These are phyloP conservation scores for Uromys caudimaculatus DNA, from an alignment of 2,797 vertebrate genomes.

Conservation along the genomic window DNA sequence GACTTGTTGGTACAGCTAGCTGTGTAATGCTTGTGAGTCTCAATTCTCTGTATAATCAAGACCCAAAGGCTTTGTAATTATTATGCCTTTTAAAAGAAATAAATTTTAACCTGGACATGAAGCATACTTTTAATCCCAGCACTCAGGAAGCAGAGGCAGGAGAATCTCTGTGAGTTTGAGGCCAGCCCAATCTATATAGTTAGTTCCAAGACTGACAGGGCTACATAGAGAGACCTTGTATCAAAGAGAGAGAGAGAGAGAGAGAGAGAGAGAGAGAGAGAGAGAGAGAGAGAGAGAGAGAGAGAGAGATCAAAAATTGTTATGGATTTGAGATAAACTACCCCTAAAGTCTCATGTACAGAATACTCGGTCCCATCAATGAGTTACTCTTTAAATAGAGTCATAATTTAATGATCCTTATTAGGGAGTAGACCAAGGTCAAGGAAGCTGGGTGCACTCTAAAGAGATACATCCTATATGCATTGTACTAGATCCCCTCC, in stretches of 20 bases:
- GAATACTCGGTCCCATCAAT: neutral
- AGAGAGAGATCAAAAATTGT: neutral
- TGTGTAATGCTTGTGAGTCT: too few relatives aligned
- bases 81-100: neutral
- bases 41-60: neutral
- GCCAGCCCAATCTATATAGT: too few relatives aligned
- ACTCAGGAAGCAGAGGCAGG: neutral
- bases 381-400: neutral
- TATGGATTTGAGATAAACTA: neutral
- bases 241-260: neutral
- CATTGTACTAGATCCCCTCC: neutral
- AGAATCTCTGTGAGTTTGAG: neutral
- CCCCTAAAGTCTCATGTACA: neutral
- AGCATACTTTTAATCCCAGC: neutral
- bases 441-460: neutral
- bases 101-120: neutral
- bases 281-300: neutral
- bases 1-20: too few relatives aligned
- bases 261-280: neutral
- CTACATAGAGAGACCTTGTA: neutral
- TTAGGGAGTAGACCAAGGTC: neutral
- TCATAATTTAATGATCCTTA: neutral
- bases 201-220: neutral
- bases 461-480: neutral
- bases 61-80: neutral